Conservation (phyloP, 2,888 invertebrate species). For the Nemotelus pantherinus region DNA sequence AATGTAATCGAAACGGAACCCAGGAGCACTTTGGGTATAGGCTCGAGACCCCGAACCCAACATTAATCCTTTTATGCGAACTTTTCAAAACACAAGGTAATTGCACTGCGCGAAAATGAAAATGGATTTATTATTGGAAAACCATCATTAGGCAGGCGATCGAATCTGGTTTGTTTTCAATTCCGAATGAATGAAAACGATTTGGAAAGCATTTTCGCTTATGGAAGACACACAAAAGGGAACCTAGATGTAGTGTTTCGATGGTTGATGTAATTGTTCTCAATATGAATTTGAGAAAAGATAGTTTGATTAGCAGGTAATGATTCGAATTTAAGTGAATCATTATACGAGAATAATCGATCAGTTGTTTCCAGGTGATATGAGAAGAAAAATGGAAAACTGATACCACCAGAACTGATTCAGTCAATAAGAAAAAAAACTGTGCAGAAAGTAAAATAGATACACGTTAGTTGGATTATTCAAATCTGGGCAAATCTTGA, state of each 20-base stretch:
- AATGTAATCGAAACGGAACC: constrained; percentile 17
- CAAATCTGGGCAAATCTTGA: too few relatives aligned
- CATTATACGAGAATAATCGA: constrained; percentile 1
- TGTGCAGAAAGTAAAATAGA: too few relatives aligned
- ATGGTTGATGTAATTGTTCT: background rate
- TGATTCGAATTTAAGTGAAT: background rate
- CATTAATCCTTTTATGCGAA: constrained; percentile 40
- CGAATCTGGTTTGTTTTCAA: constrained; percentile 25
- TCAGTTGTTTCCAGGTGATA: too few relatives aligned
- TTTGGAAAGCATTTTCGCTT: constrained; percentile 27
- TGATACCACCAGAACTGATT: too few relatives aligned
- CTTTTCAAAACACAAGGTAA: constrained; percentile 41
- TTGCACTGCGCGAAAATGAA: constrained; percentile 26
- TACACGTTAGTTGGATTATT: too few relatives aligned
- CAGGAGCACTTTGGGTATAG: too few relatives aligned
- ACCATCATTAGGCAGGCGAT: constrained; percentile 17
- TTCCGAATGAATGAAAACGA: constrained; percentile 23
- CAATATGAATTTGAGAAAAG: background rate
- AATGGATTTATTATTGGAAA: constrained; percentile 42
- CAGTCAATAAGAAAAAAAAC: too few relatives aligned
- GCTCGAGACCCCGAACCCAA: background rate
- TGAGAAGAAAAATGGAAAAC: too few relatives aligned
- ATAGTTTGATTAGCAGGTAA: background rate
- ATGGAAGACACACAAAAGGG: background rate
- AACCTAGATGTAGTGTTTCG: constrained; percentile 2